Evolutionary conservation across 2,113 vertebrate species (phyloP).

Genomic region (Panthera tigris): DNA sequence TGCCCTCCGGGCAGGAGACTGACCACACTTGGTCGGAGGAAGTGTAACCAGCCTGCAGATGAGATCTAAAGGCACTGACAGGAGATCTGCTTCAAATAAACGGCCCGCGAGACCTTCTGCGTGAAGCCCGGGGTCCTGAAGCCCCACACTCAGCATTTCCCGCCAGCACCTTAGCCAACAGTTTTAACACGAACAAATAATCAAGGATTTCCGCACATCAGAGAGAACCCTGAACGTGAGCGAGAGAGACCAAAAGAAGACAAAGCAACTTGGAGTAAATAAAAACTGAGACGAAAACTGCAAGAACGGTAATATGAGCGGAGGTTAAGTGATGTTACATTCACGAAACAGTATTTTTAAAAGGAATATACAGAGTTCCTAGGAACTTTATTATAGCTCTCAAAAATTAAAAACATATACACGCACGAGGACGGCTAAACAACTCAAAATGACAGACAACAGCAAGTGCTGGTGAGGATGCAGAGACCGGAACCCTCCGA

Average conservation of each 20-base stretch:
- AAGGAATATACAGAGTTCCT: background rate
- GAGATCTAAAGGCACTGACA: too few species aligned
- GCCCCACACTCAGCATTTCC: background rate
- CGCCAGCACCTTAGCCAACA: too few species aligned
- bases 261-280: background rate
- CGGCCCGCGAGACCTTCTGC: background rate
- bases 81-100: background rate
- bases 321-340: background rate
- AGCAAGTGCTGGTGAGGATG: background rate
- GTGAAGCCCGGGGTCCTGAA: background rate
- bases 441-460: background rate
- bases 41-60: too few species aligned
- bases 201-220: background rate
- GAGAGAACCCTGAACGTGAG: background rate
- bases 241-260: background rate
- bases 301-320: background rate
- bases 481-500: background rate
- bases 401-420: background rate
- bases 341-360: background rate
- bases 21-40: background rate
- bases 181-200: background rate
- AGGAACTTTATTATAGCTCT: background rate
- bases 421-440: background rate
- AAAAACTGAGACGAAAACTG: background rate
- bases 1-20: background rate